Evolutionary conservation across 2,888 invertebrate genomes (phyloP).

Genomic region (Acutogordius australiensis): DNA sequence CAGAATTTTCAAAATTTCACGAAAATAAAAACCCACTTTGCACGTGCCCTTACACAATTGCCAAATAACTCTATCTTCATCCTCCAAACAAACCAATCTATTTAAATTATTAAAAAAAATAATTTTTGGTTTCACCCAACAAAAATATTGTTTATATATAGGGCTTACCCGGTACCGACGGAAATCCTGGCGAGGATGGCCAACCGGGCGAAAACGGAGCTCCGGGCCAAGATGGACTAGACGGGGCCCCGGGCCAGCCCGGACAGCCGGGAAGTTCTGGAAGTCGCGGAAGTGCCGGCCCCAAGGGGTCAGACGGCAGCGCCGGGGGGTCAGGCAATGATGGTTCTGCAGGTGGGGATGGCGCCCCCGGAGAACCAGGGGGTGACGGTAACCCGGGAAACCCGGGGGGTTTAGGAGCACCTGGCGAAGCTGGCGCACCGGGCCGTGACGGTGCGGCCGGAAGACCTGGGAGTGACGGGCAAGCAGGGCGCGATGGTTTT

Average conservation of each 20-base stretch:
- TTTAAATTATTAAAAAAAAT: neutral
- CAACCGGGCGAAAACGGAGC: neutral
- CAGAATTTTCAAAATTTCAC: neutral
- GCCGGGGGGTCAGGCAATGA: constrained; percentile 17
- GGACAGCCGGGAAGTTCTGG: neutral
- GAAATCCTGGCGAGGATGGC: neutral
- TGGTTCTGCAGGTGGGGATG: constrained; percentile 15
- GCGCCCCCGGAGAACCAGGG: constrained; percentile 15
- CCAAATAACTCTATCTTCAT: no score
- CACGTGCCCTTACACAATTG: no score
- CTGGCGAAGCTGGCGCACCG: constrained; percentile 17
- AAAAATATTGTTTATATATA: neutral
- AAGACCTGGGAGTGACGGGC: constrained; percentile 1
- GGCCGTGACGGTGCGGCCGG: constrained; percentile 17
- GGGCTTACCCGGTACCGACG: constrained; percentile 5
- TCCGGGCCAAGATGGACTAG: neutral
- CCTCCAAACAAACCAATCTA: neutral
- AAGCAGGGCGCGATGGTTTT: constrained; percentile 14
- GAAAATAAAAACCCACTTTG: neutral
- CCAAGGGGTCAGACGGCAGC: constrained; percentile 17
- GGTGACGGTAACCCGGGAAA: constrained; percentile 16
- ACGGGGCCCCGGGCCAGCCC: neutral
- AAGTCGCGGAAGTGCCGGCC: constrained; percentile 16
- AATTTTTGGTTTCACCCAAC: no score
- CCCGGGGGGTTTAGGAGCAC: constrained; percentile 16